Evolutionary conservation across 2,888 invertebrate species (phyloP), one percentile per base, ranked within the genome.

Genomic region (Protula sp.): DNA sequence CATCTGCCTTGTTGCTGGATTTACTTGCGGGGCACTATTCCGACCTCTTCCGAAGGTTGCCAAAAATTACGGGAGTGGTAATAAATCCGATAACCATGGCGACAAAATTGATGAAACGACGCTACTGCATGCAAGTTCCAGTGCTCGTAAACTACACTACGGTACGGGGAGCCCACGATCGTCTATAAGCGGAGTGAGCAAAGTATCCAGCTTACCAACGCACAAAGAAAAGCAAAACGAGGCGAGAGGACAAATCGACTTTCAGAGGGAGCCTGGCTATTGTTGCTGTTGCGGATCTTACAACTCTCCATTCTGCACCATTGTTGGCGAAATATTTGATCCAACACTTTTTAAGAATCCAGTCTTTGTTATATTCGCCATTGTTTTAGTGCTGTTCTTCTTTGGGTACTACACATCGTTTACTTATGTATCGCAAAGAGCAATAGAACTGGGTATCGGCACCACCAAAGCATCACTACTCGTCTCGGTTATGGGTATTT

Each of bases 351-450:
- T 38, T 19, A 14, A 19, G 9, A 65, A 58, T 54, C 63, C 63
- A n/a, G 47, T 58, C 31, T 61, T 61, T 52, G 45, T 51, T 22
- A n/a, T 63, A 9, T 61, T 51, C 57, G 54, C 59, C 50, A n/a
- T 54, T 26, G 28, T 55, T 2, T 55, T 64, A 29, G 30, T 58
- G 14, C 24, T 58, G 5, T 65, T 65, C 59, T 55, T 55, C 27
- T 61, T 65, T 47, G 65, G 65, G 30, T 65, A 65, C 54, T 64
- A 65, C 45, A 64, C 64, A n/a, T 64, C 65, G 3, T 65, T 61
- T 55, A 64, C 64, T 9, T 65, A 55, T 47, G 59, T 61, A 2
- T 59, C 65, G 2, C 61, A 61, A 24, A 26, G 65, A 14, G 64
- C 62, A n/a, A 56, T 48, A 14, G 29, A 48, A 27, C 3, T 59